Base-by-base conservation (phyloP, 2,888 invertebrate species). In the Poecilus cupreus region DNA sequence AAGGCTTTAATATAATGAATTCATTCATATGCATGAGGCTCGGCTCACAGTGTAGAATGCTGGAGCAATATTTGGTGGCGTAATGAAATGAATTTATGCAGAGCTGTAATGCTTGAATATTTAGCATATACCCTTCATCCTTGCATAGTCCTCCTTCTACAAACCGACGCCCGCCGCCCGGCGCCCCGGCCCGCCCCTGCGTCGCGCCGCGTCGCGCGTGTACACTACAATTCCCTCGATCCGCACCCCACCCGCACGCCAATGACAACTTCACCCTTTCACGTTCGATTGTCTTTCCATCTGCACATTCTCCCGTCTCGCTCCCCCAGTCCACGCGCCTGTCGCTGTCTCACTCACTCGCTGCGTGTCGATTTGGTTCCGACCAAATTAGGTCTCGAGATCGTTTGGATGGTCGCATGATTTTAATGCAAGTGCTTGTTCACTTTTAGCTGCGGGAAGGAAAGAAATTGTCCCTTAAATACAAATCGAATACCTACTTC, bases 31-130 rank as follows among this genome's bases (percentile, higher is more conserved):
- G 91, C 91, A 92, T 92, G 92, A 91, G 91, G 88, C 88, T 83
- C 81, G 70, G 80, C 76, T 79, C 74, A 82, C 78, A 87, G 87
- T 88, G 87, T 87, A 88, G 89, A 89, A 88, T 88, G 89, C 88
- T 87, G 88, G 90, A 91, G 91, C 91, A 91, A 91, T 91, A 91
- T 91, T 91, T 91, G 91, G 91, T 90, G 90, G 91, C 89, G 90
- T 91, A 91, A 91, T 91, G 91, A 91, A 91, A 91, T 91, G 91
- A 91, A 91, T 91, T 91, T 91, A 91, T 91, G 91, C 91, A 91
- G 91, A 91, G 91, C 91, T 91, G 91, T 91, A 91, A 91, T 91
- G 91, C 91, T 90, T 89, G 89, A 90, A 90, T 90, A 90, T 90
- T 90, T 89, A 90, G 90, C 90, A 85, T 84, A 85, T 85, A 83